A percentile compares a stretch with the other conserved stretches of the same genome.
phyloP scores from a whole-genome alignment of 2,797 vertebrate genomes.

The Phalloptychus januarius region DNA sequence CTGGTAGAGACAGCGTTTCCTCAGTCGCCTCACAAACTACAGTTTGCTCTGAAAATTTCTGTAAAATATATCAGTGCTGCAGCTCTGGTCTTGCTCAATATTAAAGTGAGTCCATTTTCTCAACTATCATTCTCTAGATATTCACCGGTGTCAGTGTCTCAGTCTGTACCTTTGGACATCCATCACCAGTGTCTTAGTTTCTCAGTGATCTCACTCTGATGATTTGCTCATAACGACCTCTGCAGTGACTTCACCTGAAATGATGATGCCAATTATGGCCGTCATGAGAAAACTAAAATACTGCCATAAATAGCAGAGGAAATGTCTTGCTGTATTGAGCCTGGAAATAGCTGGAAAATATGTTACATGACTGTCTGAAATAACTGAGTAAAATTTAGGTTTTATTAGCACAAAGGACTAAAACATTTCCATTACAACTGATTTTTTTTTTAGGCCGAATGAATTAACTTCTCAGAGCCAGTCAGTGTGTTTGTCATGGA shows the following conservation, averaged over 20 bases:
- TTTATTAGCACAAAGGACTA: constrained; percentile 8
- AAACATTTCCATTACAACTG: constrained; percentile 7
- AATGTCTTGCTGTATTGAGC: neutral
- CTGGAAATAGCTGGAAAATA: neutral
- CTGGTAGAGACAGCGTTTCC: neutral
- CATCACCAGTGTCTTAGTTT: neutral
- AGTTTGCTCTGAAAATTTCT: too few species aligned
- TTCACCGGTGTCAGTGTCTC: neutral
- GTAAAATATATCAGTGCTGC: neutral
- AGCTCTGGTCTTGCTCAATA: neutral
- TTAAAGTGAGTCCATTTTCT: neutral
- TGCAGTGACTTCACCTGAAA: neutral
- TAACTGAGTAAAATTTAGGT: neutral
- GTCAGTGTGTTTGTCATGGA: constrained; percentile 31
- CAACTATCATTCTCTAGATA: neutral
- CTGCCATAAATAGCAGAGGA: neutral
- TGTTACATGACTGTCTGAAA: neutral
- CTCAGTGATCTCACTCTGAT: neutral
- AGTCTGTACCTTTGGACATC: neutral
- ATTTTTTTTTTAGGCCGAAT: neutral
- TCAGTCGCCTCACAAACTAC: too few species aligned
- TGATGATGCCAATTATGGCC: neutral
- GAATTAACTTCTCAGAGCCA: constrained; percentile 3
- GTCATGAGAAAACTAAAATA: neutral
- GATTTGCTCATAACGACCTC: neutral